Percentiles rank a stretch among this genome's conserved stretches.
These are phyloP conservation scores for Spilosoma lubricipeda DNA, from an alignment of 2,888 invertebrate species.

Conservation along the genomic window DNA sequence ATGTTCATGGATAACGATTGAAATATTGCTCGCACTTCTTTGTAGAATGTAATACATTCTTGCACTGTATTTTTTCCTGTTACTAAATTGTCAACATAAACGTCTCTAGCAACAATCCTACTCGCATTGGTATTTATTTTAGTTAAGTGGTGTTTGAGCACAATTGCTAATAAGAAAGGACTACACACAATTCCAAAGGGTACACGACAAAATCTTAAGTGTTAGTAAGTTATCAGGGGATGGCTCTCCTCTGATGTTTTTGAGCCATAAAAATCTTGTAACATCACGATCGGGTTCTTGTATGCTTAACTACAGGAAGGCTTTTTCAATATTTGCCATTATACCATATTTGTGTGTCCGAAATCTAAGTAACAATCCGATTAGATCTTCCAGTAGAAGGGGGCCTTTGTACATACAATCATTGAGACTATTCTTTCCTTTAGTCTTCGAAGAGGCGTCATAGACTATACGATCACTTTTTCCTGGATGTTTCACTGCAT, in stretches of 20 bases:
- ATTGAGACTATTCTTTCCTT: neutral
- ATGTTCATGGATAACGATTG: too few relatives aligned
- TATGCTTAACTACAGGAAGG: neutral
- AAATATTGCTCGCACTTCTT: too few relatives aligned
- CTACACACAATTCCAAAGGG: constrained; percentile 1
- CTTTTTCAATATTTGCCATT: constrained; percentile 3
- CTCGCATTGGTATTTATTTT: neutral
- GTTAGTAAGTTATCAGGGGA: neutral
- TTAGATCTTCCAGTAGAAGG: constrained; percentile 1
- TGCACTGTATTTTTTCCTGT: neutral
- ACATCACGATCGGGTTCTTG: neutral
- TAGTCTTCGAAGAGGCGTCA: constrained; percentile 1
- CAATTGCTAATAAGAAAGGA: constrained; percentile 1
- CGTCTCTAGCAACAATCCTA: neutral
- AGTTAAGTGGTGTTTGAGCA: neutral
- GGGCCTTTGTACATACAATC: constrained; percentile 1
- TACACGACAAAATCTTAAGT: constrained; percentile 4
- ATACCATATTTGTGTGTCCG: constrained; percentile 5
- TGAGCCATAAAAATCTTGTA: constrained; percentile 5
- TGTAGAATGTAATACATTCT: too few relatives aligned
- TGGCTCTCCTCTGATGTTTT: too few relatives aligned
- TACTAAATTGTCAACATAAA: neutral
- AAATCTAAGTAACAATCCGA: constrained; percentile 4
- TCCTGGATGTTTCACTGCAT: neutral
- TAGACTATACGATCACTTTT: neutral